Percentiles rank a stretch among this genome's conserved stretches.
Evolutionary conservation across 2,888 invertebrate genomes (phyloP).

Genomic region (Leucophora obtusa): DNA sequence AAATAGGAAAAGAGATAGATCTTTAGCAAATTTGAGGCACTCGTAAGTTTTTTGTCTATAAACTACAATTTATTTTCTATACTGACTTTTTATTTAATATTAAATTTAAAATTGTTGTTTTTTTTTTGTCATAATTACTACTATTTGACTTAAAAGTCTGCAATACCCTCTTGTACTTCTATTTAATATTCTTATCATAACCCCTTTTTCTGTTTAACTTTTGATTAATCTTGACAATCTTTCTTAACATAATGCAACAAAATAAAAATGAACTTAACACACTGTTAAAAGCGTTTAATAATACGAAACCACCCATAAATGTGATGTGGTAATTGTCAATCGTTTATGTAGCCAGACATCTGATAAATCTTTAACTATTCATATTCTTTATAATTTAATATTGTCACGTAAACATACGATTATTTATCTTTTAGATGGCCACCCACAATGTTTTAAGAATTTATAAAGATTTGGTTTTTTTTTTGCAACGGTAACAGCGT

Average conservation of each 20-base stretch:
- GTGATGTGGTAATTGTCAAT: constrained; percentile 62
- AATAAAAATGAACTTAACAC: not conserved
- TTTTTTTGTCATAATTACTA: too few species aligned
- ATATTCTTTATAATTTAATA: constrained; percentile 61
- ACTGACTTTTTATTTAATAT: too few species aligned
- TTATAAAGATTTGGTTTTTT: not conserved
- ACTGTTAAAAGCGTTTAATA: constrained; percentile 35
- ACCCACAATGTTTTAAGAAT: constrained; percentile 46
- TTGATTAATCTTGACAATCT: constrained; percentile 59
- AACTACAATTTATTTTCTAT: too few species aligned
- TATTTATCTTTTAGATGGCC: constrained; percentile 58
- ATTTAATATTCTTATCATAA: constrained; percentile 55
- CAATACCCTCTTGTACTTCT: not conserved
- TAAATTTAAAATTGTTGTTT: too few species aligned
- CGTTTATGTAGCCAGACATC: constrained; percentile 58
- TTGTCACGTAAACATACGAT: constrained; percentile 64
- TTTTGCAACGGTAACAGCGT: not conserved
- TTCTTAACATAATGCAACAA: constrained; percentile 51
- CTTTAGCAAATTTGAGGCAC: too few species aligned
- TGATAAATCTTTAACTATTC: constrained; percentile 57
- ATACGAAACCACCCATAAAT: constrained; percentile 59
- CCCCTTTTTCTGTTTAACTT: constrained; percentile 23
- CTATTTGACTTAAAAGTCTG: not conserved
- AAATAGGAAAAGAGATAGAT: too few species aligned
- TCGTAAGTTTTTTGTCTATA: too few species aligned